phyloP scores from a whole-genome alignment of 2,113 vertebrate genomes.

The Rhinolophus sinicus region DNA sequence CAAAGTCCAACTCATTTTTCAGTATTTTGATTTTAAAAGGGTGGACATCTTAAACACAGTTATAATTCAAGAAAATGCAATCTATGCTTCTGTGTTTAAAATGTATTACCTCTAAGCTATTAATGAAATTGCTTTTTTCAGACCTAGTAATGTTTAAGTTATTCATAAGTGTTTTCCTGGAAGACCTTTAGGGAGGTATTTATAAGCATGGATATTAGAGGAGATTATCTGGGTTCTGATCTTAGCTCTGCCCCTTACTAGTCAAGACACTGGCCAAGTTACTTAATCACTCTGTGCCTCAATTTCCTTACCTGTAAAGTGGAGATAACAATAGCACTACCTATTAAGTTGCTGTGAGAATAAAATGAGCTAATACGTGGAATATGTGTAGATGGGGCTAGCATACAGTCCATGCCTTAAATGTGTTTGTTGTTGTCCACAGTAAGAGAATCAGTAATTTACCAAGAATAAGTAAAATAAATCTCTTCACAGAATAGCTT shows the following conservation, averaged over 20 bases:
- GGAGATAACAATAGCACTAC: neutral
- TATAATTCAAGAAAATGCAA: neutral
- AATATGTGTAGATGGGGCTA: neutral
- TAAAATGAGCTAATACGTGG: neutral
- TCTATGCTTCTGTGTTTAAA: neutral
- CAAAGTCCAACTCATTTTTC: neutral
- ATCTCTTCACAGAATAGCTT: neutral
- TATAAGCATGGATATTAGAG: neutral
- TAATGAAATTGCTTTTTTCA: neutral
- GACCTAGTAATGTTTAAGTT: neutral
- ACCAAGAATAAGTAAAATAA: neutral
- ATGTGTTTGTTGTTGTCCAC: neutral
- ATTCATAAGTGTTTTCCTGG: neutral
- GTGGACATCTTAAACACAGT: neutral
- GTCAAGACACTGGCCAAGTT: neutral
- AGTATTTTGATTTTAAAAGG: conserved; percentile 18
- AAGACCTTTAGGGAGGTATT: neutral
- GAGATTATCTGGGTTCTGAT: neutral
- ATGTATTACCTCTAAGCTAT: neutral
- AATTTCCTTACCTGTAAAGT: neutral
- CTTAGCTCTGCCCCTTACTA: neutral
- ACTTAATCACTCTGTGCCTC: neutral
- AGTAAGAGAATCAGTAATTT: neutral
- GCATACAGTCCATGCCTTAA: neutral
- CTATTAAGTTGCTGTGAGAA: neutral